Base-by-base conservation (phyloP, 1,140 invertebrate species). In the Drosophila murphyi region DNA sequence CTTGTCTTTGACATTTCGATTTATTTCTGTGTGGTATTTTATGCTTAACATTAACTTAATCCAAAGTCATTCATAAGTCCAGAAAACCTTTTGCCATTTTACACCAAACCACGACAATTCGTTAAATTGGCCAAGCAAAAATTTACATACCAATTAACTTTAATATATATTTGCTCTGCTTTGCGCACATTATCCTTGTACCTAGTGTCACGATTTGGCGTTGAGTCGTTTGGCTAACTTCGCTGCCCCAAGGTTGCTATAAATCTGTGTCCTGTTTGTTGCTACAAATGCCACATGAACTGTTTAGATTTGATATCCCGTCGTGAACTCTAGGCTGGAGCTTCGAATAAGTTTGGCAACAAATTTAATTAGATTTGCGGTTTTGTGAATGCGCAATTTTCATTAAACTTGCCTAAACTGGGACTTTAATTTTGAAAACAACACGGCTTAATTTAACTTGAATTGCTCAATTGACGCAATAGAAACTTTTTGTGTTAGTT, bases 91-190 rank as follows among this genome's bases (percentile, higher is more conserved):
- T 50, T 31, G n/a, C 34, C 55, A 10, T 12, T 43, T 39, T 10
- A 7, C 31, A 29, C 7, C 12, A n/a, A 29, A 41, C 52, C 37
- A 43, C 37, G 65, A 52, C 37, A 71, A 70, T 78, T 69, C 32
- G 54, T 51, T 47, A 77, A 85, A 83, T 76, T 83, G 76, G 63
- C 45, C 77, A 32, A 45, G 54, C 61, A 39, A 65, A 76, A 85
- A 83, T 85, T 85, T 86, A 64, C 82, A 85, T 85, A 80, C 74
- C 81, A 86, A 85, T 85, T 85, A 86, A 81, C 52, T 86, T 86
- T 80, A 75, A 78, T 85, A 86, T 78, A 78, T 85, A 74, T 86
- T 81, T 80, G 70, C 73, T 60, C 55, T 77, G 61, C 62, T 64
- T 63, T 68, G 67, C 31, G 34, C 56, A 61, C 50, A 74, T 69